These are phyloP conservation scores for Fissipunctia ypsillon DNA, from an alignment of 2,888 invertebrate species.

Conservation along the genomic window DNA sequence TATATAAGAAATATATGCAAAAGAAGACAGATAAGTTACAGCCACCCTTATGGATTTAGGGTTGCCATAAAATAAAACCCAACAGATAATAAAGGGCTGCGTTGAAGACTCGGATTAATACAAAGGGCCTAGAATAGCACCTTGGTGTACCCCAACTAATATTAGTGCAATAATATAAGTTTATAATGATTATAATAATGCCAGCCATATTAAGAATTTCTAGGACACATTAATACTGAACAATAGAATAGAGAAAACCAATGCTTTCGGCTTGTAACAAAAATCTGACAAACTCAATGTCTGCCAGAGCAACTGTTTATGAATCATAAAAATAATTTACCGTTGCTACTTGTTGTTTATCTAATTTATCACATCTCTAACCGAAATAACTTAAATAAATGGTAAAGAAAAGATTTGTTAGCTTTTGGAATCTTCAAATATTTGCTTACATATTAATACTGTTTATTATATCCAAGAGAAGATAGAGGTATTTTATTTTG, in stretches of 20 bases:
- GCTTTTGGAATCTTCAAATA: slow-evolving; percentile 29
- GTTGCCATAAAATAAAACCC: no score
- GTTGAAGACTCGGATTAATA: no score
- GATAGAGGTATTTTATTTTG: not conserved
- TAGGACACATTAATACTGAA: no score
- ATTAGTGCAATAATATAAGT: no score
- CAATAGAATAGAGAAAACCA: no score
- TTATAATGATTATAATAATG: no score
- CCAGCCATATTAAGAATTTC: not conserved
- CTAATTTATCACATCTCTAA: slow-evolving; percentile 16
- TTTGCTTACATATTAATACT: slow-evolving; percentile 26
- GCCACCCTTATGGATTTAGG: no score
- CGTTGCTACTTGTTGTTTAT: slow-evolving; percentile 9
- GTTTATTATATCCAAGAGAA: slow-evolving; percentile 16
- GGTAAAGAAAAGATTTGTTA: slow-evolving; percentile 24
- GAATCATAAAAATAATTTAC: not conserved
- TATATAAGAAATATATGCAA: no score
- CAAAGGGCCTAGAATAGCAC: no score
- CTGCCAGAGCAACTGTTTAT: not conserved
- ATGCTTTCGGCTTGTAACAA: not conserved
- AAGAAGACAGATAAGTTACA: no score
- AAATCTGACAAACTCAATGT: not conserved
- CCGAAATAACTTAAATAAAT: slow-evolving; percentile 16
- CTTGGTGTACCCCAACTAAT: no score
- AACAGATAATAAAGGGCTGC: no score